Base-by-base conservation (phyloP, 30 jellyfish, hydroid and myxozoan species). In the Cassiopea xamachana region DNA sequence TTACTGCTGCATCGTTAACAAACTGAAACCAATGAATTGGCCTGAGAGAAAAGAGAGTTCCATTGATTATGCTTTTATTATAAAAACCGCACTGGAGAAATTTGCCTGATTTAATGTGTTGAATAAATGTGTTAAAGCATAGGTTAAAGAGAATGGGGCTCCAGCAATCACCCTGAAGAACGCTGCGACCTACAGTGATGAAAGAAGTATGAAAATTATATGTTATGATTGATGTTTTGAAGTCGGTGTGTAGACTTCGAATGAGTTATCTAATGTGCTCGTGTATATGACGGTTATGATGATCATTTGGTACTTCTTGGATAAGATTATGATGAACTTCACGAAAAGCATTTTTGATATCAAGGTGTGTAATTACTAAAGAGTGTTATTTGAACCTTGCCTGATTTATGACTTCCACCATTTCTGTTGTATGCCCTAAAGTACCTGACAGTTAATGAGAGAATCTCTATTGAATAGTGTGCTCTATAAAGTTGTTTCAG, bases 1-100 rank as follows among this genome's bases (percentile, higher is more conserved):
- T 64, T 10, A 80, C 88, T 58, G 88, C 88, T 10, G 88, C 88
- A 55, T 80, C 88, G 78, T 80, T 79, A 61, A 79, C 88, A 18
- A 46, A 80, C 60, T 80, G 88, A 72, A 80, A 80, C 47, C 50
- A 80, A 67, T 80, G 88, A 4, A 62, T 67, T 5, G 88, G 77
- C 7, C 15, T 48, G 48, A 80, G 27, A 55, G 64, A 73, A 27
- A 46, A 15, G 45, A 45, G 64, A 73, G 48, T 18, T 2, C 64
- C 60, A 45, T 46, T 73, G 48, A 9, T 4, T 64, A 17, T 64
- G 74, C 43, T 64, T 17, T 64, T 64, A 17, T 64, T 12, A 73
- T 3, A 73, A 61, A 73, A 73, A 48, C 83, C 83, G 2, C 18
- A 9, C 64, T 73, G 83, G 60, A 17, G 60, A 73, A 8, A 18